Conservation (phyloP, 2,797 vertebrate genomes). For the Lophotriccus pileatus region DNA sequence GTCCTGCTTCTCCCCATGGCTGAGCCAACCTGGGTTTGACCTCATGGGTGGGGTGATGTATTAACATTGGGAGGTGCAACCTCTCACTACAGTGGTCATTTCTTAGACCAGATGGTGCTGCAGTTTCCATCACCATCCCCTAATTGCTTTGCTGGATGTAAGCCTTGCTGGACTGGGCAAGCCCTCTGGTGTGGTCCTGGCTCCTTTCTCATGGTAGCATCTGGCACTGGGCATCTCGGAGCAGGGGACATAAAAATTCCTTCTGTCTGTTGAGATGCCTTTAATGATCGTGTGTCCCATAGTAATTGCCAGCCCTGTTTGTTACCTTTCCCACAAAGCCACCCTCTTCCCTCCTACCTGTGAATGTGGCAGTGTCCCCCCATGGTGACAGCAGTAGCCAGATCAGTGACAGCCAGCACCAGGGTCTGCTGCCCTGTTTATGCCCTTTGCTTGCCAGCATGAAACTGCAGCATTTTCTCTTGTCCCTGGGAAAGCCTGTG, state of each 20-base stretch:
- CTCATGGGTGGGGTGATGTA: rapidly evolving
- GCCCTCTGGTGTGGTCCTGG: not conserved
- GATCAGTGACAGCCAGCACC: rapidly evolving
- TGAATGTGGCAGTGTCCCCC: not conserved
- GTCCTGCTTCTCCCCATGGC: not conserved
- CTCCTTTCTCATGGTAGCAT: not conserved
- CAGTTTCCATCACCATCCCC: not conserved
- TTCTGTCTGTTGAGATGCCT: not conserved
- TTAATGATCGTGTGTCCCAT: rapidly evolving
- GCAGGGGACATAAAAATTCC: not conserved
- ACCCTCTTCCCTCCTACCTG: not conserved
- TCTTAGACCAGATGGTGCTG: not conserved
- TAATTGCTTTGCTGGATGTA: not conserved
- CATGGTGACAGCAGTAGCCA: not conserved
- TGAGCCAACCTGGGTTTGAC: not conserved
- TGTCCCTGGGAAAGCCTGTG: rapidly evolving
- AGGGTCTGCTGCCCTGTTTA: not conserved
- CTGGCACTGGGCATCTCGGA: not conserved
- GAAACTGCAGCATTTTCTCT: not conserved
- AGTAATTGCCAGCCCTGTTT: not conserved
- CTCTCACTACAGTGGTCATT: not conserved
- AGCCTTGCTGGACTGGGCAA: not conserved
- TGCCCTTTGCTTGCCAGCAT: not conserved
- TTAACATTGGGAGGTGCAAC: not conserved
- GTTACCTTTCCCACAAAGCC: not conserved